Evolutionary conservation across 1,140 invertebrate genomes (phyloP).

Genomic region (Cepaea nemoralis): DNA sequence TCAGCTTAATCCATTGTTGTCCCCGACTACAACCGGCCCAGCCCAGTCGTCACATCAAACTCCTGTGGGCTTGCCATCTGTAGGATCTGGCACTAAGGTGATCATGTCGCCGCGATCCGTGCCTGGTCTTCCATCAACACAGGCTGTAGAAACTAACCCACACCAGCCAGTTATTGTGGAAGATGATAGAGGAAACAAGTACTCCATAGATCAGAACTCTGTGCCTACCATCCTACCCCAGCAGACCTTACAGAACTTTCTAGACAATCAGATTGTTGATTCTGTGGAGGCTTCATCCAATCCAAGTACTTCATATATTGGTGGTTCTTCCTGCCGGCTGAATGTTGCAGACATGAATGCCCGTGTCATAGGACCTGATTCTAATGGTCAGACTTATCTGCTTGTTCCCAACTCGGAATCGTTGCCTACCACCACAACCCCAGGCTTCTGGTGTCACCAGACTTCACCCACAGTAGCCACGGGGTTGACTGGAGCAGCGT

Average conservation of each 20-base stretch:
- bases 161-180: slow-evolving; percentile 12
- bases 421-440: no score
- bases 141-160: neutral
- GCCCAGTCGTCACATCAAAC: no score
- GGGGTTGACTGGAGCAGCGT: neutral
- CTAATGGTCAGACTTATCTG: slow-evolving; percentile 26
- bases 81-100: neutral
- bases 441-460: neutral
- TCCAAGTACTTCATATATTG: neutral
- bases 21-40: neutral
- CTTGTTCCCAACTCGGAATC: slow-evolving; percentile 7
- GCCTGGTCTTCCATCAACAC: neutral
- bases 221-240: neutral
- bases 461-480: neutral
- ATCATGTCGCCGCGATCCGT: neutral
- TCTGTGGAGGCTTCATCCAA: neutral
- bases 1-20: neutral
- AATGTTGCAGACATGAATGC: slow-evolving; percentile 25
- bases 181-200: slow-evolving; percentile 22
- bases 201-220: slow-evolving; percentile 2
- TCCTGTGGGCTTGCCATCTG: neutral
- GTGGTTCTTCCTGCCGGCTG: neutral
- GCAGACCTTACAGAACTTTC: neutral
- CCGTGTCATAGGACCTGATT: slow-evolving; percentile 30
- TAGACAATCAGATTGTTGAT: neutral